Base-by-base conservation (phyloP, 2,888 invertebrate genomes). In the Oeneis ivallda region DNA sequence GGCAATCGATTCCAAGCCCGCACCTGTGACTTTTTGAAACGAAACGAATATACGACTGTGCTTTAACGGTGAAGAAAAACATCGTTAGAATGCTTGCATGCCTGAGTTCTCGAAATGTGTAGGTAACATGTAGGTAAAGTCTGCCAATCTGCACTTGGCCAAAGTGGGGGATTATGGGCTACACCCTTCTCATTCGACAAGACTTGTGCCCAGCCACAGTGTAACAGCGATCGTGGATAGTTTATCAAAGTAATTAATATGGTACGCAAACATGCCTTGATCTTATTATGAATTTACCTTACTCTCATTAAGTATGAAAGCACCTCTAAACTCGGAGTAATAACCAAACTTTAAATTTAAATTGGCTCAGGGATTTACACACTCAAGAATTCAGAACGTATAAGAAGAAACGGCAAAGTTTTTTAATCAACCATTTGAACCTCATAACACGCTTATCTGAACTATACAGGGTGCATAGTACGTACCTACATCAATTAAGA, bases 401-500 rank as follows among this genome's bases (percentile, higher is more conserved):
- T 57, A 60, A 57, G 66, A 56, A 49, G 64, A 47, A 60, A 64
- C 52, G 54, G 45, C 56, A 69, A 70, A 70, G 56, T 71, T 71
- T 70, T 70, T 70, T 67, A 70, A 70, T 70, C 67, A 70, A 69
- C 64, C 56, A 69, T 69, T 67, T 53, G 60, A 69, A 69, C 62
- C 63, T 64, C 56, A 62, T 67, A 65, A 66, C 67, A 64, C 62
- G 60, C 58, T 62, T 65, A 56, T 56, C 56, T 15, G 17, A 54
- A 62, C 67, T 54, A 56, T 66, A 68, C 70, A 67, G 60, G 68
- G n/a, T n/a, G n/a, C n/a, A n/a, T n/a, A n/a, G n/a, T n/a, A n/a
- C n/a, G n/a, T n/a, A n/a, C n/a, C 68, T 69, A 69, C 71, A 73
- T 72, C 72, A 74, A 75, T 76, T 76, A 76, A 73, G 72, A 64